Percentiles rank a stretch among this genome's conserved stretches.
Conservation (phyloP, 2,113 vertebrate species). For the Beaufortia kweichowensis region DNA sequence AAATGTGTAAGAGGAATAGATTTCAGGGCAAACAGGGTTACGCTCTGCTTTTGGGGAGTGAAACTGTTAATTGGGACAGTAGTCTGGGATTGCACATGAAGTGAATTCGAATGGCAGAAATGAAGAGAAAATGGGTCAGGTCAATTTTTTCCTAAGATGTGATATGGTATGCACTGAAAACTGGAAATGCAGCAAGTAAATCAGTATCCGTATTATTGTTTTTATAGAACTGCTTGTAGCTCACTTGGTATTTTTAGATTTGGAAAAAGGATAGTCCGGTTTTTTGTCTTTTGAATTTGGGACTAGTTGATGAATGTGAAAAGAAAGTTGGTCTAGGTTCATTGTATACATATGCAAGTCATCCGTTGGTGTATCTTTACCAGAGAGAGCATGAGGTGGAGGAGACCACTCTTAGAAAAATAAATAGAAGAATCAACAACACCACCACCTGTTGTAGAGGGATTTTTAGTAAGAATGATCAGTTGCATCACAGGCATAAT, state of each 20-base stretch:
- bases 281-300: neutral
- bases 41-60: neutral
- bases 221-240: constrained; percentile 11
- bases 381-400: neutral
- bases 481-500: too few relatives aligned
- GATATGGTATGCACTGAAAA: constrained; percentile 15
- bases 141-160: constrained; percentile 22
- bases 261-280: neutral
- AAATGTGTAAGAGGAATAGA: neutral
- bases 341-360: constrained; percentile 9
- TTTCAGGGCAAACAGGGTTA: constrained; percentile 33
- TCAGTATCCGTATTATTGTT: neutral
- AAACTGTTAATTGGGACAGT: neutral
- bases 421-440: neutral
- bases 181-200: neutral
- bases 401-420: neutral
- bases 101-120: neutral
- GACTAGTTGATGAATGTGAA: too few relatives aligned
- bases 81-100: constrained; percentile 15
- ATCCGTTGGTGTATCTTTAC: neutral
- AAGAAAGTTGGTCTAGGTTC: neutral
- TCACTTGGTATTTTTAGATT: neutral
- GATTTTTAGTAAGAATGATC: too few relatives aligned
- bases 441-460: too few relatives aligned
- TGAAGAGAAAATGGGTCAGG: constrained; percentile 29